These are phyloP conservation scores for Anisognathus igniventris DNA, from an alignment of 2,797 vertebrate genomes.

Conservation along the genomic window DNA sequence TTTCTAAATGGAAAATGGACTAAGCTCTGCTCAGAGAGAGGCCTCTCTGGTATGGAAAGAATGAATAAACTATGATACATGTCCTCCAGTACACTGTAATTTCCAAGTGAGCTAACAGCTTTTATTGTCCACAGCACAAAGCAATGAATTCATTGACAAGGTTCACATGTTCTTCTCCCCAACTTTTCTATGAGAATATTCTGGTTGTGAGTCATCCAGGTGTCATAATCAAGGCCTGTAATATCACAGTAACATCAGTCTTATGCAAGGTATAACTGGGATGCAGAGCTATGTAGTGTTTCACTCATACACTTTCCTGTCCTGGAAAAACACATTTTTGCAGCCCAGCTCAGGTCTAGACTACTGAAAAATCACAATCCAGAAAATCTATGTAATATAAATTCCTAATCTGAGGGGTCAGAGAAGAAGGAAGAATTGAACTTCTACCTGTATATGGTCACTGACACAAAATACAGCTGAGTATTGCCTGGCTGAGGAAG, in stretches of 20 bases:
- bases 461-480: not conserved
- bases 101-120: not conserved
- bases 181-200: not conserved
- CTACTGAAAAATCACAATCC: not conserved
- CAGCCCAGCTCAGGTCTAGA: not conserved
- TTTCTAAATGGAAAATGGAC: slow-evolving; percentile 24
- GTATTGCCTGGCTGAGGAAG: not conserved
- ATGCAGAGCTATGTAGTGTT: not conserved
- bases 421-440: not conserved
- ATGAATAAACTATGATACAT: slow-evolving; percentile 18
- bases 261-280: not conserved
- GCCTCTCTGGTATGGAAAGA: slow-evolving; percentile 35
- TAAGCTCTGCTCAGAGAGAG: not conserved
- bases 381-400: not conserved
- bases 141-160: not conserved
- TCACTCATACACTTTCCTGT: not conserved
- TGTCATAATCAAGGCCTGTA: not conserved
- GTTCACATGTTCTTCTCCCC: not conserved
- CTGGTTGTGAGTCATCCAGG: not conserved
- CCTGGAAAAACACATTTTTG: not conserved
- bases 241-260: not conserved
- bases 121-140: not conserved
- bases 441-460: not conserved
- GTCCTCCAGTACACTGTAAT: not conserved
- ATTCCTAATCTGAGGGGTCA: not conserved